Evolutionary conservation across 2,888 invertebrate genomes (phyloP), one percentile per base, ranked within the genome.

Genomic region (Troides oblongomaculatus): DNA sequence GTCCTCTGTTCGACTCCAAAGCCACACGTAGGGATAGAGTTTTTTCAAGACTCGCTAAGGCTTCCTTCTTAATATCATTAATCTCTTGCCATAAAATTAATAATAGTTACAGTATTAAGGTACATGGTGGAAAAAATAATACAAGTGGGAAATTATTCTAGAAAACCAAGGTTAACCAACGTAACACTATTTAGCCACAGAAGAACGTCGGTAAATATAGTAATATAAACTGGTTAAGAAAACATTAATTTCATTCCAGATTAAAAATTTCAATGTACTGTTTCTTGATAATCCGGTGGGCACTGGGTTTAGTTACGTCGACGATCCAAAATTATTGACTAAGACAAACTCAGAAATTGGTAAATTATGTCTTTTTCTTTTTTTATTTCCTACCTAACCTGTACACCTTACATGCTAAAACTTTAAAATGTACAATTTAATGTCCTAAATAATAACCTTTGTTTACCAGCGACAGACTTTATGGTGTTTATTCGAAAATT

Each of bases 241-340:
- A 12, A 30, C 21, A 36, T 5, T 30, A 36, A 21, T 56, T n/a
- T 53, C 21, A 66, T 84, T 85, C 10, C 81, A 96, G 96, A 93
- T 96, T 0, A 94, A 94, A 66, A 93, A 95, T 73, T 96, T 96
- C 83, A 98, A 97, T 84, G 94, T 98, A 0, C 87, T 98, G 18
- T 98, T 97, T 82, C 94, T 98, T 66, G 98, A 98, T 81, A 98
- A 97, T 85, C 98, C 98, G 2, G 97, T 98, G 1, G 98, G 98
- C 17, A 94, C 96, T 10, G 98, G 98, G 0, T 98, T 94, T 87
- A 97, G 98, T 82, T 97, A 96, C 81, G 96, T 95, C 0, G 95
- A 96, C 17, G 83, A 89, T 62, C 46, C 72, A 0, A 73, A 69
- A 12, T 78, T 18, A 18, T 53, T 53, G n/a, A 53, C 53, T 53